These are phyloP conservation scores for Drosophila nr. medialis DNA, from an alignment of 2,888 invertebrate species.

Conservation along the genomic window DNA sequence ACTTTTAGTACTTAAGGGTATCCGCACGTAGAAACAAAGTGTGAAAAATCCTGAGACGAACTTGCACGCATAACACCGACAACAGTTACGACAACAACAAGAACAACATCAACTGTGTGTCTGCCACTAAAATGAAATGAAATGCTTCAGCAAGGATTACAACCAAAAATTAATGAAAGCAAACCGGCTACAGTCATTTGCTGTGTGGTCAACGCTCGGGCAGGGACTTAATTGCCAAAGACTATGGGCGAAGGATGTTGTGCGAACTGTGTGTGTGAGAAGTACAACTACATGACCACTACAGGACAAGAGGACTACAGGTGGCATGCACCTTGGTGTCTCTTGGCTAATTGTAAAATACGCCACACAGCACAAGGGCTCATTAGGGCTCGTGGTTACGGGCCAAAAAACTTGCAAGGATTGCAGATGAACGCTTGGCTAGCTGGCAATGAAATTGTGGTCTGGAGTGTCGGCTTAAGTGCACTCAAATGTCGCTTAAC, in stretches of 20 bases:
- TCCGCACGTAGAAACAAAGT: constrained; percentile 58
- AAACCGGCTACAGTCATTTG: constrained; percentile 82
- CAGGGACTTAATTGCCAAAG: constrained; percentile 81
- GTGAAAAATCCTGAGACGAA: constrained; percentile 73
- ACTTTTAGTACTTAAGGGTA: constrained; percentile 30
- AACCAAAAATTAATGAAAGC: constrained; percentile 83
- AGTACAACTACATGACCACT: constrained; percentile 7
- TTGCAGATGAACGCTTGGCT: constrained; percentile 50
- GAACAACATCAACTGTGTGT: constrained; percentile 37
- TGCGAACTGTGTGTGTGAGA: constrained; percentile 5
- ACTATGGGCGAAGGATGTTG: constrained; percentile 51
- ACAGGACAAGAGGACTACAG: constrained; percentile 49
- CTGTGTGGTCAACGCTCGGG: constrained; percentile 79
- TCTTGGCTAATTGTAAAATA: constrained; percentile 76
- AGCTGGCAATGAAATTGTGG: constrained; percentile 21
- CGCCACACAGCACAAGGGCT: constrained; percentile 52
- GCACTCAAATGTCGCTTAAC: constrained; percentile 49
- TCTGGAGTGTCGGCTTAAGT: constrained; percentile 42
- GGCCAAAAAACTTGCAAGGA: constrained; percentile 65
- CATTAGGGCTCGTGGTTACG: constrained; percentile 72
- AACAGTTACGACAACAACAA: constrained; percentile 26
- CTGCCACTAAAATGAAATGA: constrained; percentile 75
- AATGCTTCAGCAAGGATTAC: constrained; percentile 80
- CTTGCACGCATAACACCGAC: constrained; percentile 56
- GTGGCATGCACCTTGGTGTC: constrained; percentile 67